These are phyloP conservation scores for Drosophila pseudoobscura DNA, from an alignment of 1,140 invertebrate genomes.

Conservation along the genomic window DNA sequence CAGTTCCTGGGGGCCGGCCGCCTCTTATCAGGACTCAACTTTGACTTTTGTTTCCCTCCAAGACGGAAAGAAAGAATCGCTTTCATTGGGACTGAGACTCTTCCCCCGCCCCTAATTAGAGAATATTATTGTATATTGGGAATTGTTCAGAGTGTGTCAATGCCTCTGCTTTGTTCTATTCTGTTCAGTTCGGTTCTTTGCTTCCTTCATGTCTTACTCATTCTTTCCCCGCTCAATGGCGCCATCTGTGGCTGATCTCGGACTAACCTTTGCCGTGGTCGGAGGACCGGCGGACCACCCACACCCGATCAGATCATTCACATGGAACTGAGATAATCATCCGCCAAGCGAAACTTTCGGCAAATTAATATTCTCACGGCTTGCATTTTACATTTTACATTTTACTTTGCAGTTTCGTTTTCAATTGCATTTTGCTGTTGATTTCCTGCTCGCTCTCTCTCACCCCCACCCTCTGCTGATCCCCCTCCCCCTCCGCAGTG, in stretches of 20 bases:
- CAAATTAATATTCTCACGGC: conserved; percentile 77
- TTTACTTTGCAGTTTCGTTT: conserved; percentile 67
- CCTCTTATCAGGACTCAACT: conserved; percentile 65
- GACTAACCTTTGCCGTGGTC: conserved; percentile 28
- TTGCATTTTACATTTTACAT: conserved; percentile 36
- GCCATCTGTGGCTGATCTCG: conserved; percentile 34
- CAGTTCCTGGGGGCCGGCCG: conserved; percentile 5
- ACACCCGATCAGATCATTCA: conserved; percentile 54
- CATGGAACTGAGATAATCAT: conserved; percentile 43
- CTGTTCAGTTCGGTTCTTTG: background rate
- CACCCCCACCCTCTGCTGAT: conserved; percentile 1
- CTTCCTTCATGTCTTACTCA: background rate
- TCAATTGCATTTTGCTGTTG: conserved; percentile 65
- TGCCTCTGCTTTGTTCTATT: conserved; percentile 28
- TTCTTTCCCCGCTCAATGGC: conserved; percentile 4
- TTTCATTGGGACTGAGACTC: conserved; percentile 46
- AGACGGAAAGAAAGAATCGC: conserved; percentile 53
- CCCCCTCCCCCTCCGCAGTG: conserved; percentile 10
- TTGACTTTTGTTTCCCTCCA: conserved; percentile 62
- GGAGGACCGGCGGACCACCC: conserved; percentile 11
- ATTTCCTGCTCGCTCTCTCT: conserved; percentile 51
- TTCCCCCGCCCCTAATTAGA: conserved; percentile 9
- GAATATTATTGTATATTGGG: conserved; percentile 29
- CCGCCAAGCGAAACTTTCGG: conserved; percentile 27
- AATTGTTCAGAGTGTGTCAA: conserved; percentile 39